A percentile compares a stretch with the other conserved stretches of the same genome.
These are phyloP conservation scores for Phylloscopus trochilus DNA, from an alignment of 2,113 vertebrate genomes.

Conservation along the genomic window DNA sequence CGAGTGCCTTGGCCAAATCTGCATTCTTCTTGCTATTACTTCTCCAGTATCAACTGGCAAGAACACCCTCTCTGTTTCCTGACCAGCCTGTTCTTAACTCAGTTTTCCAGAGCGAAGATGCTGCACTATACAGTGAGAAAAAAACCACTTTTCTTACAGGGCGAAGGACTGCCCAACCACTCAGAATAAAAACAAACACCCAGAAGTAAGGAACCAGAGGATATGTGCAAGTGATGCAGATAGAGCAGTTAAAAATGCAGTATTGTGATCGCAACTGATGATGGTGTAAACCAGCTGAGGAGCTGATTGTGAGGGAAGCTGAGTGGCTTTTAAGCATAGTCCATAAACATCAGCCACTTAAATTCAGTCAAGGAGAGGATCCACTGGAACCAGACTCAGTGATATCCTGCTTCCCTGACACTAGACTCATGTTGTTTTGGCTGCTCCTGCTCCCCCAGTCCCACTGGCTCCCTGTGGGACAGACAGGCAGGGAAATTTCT, in stretches of 20 bases:
- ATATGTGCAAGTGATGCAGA: background rate
- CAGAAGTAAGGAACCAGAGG: background rate
- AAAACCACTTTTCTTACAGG: background rate
- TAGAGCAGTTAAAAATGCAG: background rate
- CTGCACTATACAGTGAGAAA: background rate
- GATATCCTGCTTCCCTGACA: background rate
- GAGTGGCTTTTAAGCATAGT: background rate
- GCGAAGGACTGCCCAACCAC: fast-evolving
- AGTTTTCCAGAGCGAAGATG: background rate
- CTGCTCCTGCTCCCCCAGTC: background rate
- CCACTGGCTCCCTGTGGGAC: background rate
- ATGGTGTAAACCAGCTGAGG: background rate
- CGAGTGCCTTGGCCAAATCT: background rate
- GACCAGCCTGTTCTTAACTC: constrained; percentile 21
- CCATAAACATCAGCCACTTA: background rate
- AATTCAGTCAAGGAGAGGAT: background rate
- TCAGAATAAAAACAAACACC: background rate
- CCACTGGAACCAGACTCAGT: background rate
- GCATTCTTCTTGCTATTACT: constrained; percentile 46
- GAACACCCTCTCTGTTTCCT: constrained; percentile 5
- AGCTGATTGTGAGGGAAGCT: background rate
- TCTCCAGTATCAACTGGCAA: constrained; percentile 43
- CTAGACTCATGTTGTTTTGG: background rate
- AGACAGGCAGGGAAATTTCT: background rate
- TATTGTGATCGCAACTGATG: background rate